Evolutionary conservation across 2,113 vertebrate species (phyloP), one percentile per base, ranked within the genome.

Genomic region (Apus apus): DNA sequence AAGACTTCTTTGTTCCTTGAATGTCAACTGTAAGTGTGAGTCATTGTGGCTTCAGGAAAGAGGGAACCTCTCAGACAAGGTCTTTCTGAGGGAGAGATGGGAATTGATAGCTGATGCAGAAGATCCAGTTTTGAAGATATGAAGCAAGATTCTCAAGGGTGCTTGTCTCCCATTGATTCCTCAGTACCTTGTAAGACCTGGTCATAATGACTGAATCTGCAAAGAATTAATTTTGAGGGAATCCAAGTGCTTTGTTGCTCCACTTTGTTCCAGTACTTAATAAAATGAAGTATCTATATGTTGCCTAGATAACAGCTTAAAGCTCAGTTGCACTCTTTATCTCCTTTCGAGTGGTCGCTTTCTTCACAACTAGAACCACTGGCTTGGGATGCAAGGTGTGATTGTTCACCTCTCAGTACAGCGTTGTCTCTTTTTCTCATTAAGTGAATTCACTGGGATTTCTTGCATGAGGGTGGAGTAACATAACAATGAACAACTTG

Each of bases 1-100:
- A 93, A 95, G 76, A 64, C 83, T 90, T 95, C 94, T 94, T 95
- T 96, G 93, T 96, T 97, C 95, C 90, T 94, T 94, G 94, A 92
- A 84, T 95, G 93, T 95, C 96, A 92, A 95, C 90, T 87, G 15
- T 65, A 87, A 93, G 65, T 21, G 61, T 97, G 96, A 97, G 90
- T 96, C 93, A 97, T 38, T 81, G 83, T 53, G 58, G 92, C 83
- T 95, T 88, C 86, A 54, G 57, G 80, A 96, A 94, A 76, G 72
- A 96, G 90, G 53, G 88, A 96, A 92, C 45, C 53, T 96, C 85
- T 92, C 88, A 94, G 79, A 93, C 86, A 51, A 95, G 68, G 82
- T 72, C 92, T 95, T 83, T 88, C 82, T 84, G 62, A 96, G 87
- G 18, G 51, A 92, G 66, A 88, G 87, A 80, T 91, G 70, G 36